Conservation (phyloP, 2,797 vertebrate species). For the Gila robusta region DNA sequence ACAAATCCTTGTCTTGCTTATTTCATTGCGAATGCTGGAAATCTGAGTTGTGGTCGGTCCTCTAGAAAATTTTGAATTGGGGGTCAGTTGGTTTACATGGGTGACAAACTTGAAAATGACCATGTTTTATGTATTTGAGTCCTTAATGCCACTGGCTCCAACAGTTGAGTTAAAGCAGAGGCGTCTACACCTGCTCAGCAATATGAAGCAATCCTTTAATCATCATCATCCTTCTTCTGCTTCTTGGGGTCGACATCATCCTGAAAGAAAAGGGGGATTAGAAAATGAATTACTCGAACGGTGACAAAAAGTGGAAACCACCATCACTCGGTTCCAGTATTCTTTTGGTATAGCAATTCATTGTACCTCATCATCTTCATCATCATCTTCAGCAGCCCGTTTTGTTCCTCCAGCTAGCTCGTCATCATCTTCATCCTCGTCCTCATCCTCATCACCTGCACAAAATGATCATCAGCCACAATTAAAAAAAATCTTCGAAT, state of each 20-base stretch:
- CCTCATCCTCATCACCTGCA: slow-evolving; percentile 86
- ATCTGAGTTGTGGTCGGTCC: slow-evolving; percentile 71
- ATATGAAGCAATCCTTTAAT: slow-evolving; percentile 78
- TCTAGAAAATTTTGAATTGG: slow-evolving; percentile 75
- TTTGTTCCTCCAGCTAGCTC: slow-evolving; percentile 89
- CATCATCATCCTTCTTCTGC: slow-evolving; percentile 91
- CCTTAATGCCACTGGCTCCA: slow-evolving; percentile 73
- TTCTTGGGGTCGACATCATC: slow-evolving; percentile 93
- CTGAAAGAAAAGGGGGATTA: slow-evolving; percentile 66
- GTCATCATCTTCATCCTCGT: slow-evolving; percentile 90
- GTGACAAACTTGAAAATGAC: slow-evolving; percentile 86
- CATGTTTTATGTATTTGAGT: slow-evolving; percentile 79
- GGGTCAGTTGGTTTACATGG: slow-evolving; percentile 66
- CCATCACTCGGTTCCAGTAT: background rate
- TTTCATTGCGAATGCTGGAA: slow-evolving; percentile 85
- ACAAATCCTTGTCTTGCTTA: slow-evolving; percentile 92
- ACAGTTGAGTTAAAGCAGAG: slow-evolving; percentile 76
- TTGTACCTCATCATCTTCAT: slow-evolving; percentile 76
- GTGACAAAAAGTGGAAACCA: background rate
- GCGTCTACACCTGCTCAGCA: slow-evolving; percentile 77
- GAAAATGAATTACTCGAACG: background rate
- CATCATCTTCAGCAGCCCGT: slow-evolving; percentile 91
- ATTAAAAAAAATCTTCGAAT: background rate
- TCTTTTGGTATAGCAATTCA: background rate
- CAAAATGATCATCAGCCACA: background rate